A percentile compares a stretch with the other conserved stretches of the same genome.
Evolutionary conservation across 1,140 invertebrate species (phyloP).

Genomic region (Danaus plexippus): DNA sequence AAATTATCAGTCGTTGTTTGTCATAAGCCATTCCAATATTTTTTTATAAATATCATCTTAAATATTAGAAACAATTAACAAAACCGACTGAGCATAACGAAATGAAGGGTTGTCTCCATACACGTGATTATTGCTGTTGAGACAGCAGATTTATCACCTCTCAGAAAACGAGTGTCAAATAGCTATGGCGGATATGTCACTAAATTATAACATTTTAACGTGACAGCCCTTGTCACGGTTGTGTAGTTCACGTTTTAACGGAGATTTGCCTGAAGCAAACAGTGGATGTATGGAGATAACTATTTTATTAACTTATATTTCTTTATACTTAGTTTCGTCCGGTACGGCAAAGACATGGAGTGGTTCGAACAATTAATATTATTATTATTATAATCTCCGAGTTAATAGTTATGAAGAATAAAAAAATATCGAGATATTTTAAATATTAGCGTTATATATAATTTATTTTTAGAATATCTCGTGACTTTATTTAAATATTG

Average conservation of each 20-base stretch:
- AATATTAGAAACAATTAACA: conserved; percentile 10
- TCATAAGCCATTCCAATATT: no score
- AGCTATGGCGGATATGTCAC: conserved; percentile 52
- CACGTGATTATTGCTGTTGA: conserved; percentile 52
- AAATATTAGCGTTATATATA: no score
- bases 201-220: conserved; percentile 69
- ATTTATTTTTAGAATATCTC: no score
- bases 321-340: no score
- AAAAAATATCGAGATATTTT: no score
- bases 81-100: conserved; percentile 16
- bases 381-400: no score
- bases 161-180: conserved; percentile 50
- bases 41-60: no score
- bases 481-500: no score
- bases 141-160: conserved; percentile 58
- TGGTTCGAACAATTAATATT: no score
- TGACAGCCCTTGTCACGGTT: conserved; percentile 56
- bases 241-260: conserved; percentile 40
- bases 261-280: conserved; percentile 35
- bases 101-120: conserved; percentile 59
- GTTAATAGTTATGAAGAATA: no score
- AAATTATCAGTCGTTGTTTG: no score
- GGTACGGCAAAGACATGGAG: no score
- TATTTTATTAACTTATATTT: background rate
- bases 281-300: conserved; percentile 21